Conservation (phyloP, 2,888 invertebrate species). For the Cephus sareptanus region DNA sequence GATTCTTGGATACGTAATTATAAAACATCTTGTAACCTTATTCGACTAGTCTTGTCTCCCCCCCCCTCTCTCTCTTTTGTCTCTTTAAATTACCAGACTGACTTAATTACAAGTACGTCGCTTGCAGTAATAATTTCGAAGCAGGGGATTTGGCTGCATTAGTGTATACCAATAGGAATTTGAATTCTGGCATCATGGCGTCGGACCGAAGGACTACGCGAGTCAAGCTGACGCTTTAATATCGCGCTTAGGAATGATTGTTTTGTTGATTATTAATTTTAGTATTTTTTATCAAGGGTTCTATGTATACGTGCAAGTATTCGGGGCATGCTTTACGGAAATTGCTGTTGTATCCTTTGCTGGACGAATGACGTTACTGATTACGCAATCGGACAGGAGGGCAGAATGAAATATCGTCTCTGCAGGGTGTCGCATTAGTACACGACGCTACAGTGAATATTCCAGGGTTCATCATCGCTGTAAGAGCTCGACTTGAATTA, state of each 20-base stretch:
- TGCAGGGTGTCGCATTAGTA: slow-evolving; percentile 2
- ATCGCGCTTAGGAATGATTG: too few relatives aligned
- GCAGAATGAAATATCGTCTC: background rate
- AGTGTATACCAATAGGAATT: background rate
- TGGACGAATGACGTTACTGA: background rate
- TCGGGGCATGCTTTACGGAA: background rate
- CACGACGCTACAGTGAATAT: background rate
- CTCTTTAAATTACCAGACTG: background rate
- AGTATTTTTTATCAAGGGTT: background rate
- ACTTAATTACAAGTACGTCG: background rate
- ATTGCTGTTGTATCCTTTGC: background rate
- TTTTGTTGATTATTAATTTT: background rate
- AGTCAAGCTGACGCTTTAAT: too few relatives aligned
- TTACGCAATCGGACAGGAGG: slow-evolving; percentile 4
- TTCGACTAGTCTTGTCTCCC: background rate
- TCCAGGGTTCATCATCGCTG: background rate
- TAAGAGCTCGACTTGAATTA: background rate
- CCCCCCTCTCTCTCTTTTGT: background rate
- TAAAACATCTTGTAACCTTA: background rate
- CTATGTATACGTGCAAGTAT: too few relatives aligned
- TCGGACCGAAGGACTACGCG: too few relatives aligned
- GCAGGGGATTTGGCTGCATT: background rate
- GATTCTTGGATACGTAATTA: background rate
- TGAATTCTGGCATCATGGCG: too few relatives aligned
- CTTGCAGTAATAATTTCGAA: background rate